Conservation (phyloP, 64 coral and sea anemone genomes). For the Stichodactyla helianthus region DNA sequence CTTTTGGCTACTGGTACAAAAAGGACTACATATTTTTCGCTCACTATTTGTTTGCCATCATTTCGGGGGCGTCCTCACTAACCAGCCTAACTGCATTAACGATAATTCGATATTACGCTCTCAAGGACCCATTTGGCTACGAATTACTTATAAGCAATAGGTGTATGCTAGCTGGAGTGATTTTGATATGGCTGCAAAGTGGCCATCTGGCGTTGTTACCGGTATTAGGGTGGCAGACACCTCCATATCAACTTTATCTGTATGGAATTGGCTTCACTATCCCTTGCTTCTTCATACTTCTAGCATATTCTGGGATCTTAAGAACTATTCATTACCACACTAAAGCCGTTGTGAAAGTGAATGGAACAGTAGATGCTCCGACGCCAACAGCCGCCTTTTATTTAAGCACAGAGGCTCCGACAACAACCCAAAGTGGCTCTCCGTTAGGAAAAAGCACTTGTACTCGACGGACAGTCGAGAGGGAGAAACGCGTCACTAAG, state of each 20-base stretch:
- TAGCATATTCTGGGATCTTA: constrained; percentile 29
- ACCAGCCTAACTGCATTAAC: constrained; percentile 38
- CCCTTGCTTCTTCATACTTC: constrained; percentile 20
- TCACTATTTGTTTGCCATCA: constrained; percentile 39
- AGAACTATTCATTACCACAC: constrained; percentile 28
- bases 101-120: constrained; percentile 40
- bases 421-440: background rate
- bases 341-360: background rate
- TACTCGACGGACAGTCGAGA: constrained; percentile 4
- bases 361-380: background rate
- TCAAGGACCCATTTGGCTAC: constrained; percentile 27
- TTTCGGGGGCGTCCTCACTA: constrained; percentile 37
- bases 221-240: constrained; percentile 33
- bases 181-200: constrained; percentile 33
- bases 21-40: constrained; percentile 14
- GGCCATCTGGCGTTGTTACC: constrained; percentile 29
- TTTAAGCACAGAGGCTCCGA: background rate
- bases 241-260: constrained; percentile 48
- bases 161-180: background rate
- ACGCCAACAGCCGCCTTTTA: background rate
- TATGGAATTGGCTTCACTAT: constrained; percentile 29
- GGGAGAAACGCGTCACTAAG: constrained; percentile 31
- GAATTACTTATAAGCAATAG: constrained; percentile 20
- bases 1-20: constrained; percentile 25
- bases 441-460: background rate